Percentiles rank a stretch among this genome's conserved stretches.
phyloP scores from a whole-genome alignment of 2,113 vertebrate species.

The Amblyopsis rosae region DNA sequence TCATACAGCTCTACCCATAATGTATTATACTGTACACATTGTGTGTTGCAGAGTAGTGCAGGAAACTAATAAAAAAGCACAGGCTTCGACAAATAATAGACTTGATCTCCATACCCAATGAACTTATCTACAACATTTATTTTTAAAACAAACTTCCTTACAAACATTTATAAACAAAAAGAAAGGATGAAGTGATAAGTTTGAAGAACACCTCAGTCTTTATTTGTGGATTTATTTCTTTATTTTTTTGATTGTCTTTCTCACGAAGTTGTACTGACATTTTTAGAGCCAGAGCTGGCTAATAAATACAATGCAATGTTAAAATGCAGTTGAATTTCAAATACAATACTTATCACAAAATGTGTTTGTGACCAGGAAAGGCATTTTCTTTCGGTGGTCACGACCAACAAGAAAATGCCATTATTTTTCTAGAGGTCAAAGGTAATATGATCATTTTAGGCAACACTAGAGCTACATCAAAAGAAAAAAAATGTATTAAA shows the following conservation, averaged over 20 bases:
- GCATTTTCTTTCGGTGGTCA: conserved; percentile 75
- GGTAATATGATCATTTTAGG: conserved; percentile 69
- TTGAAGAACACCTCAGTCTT: conserved; percentile 76
- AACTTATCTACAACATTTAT: background rate
- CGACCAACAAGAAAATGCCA: conserved; percentile 78
- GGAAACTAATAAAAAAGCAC: background rate
- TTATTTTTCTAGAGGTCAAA: conserved; percentile 47
- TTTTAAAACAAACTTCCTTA: background rate
- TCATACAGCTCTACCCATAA: conserved; percentile 41
- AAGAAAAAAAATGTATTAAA: conserved; percentile 87
- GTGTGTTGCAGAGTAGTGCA: conserved; percentile 7
- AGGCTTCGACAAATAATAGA: background rate
- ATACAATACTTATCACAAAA: conserved; percentile 82
- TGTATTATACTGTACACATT: background rate
- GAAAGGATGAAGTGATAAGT: conserved; percentile 78
- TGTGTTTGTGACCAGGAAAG: conserved; percentile 75
- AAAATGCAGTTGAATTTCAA: conserved; percentile 86
- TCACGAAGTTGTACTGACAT: conserved; percentile 86
- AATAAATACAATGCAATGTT: conserved; percentile 96
- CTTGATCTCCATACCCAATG: background rate
- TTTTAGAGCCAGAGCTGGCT: conserved; percentile 95
- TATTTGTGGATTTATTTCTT: conserved; percentile 76
- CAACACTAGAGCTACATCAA: conserved; percentile 88
- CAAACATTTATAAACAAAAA: background rate
- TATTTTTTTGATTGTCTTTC: conserved; percentile 90